Conservation (phyloP, 2,888 invertebrate genomes). For the Stenichneumon culpator region DNA sequence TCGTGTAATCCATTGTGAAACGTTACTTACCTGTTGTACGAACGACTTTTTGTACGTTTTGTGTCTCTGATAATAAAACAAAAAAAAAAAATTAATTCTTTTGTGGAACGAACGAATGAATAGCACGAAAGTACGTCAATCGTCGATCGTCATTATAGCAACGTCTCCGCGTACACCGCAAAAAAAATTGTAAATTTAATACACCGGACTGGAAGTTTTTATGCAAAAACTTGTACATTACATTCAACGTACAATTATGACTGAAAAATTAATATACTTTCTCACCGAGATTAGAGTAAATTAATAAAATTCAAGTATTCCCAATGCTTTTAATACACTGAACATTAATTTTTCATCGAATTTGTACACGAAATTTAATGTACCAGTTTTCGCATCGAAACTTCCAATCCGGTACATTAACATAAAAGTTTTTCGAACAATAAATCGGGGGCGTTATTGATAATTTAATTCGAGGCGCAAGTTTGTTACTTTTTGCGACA, state of each 20-base stretch:
- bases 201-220: no score
- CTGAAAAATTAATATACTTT: no score
- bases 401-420: no score
- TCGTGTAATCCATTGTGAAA: conserved; percentile 32
- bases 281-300: no score
- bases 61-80: conserved; percentile 51
- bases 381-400: no score
- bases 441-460: background rate
- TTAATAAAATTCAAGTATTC: no score
- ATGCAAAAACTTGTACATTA: no score
- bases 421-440: conserved; percentile 2
- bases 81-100: background rate
- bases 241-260: background rate
- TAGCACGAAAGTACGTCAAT: background rate
- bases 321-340: no score
- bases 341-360: no score
- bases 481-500: background rate
- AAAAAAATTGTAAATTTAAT: no score
- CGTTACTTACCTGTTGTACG: conserved; percentile 52
- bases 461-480: background rate
- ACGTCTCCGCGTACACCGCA: no score
- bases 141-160: background rate
- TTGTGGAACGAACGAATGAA: background rate
- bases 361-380: no score
- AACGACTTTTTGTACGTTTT: conserved; percentile 36